Conservation (phyloP, 1,140 invertebrate genomes). For the Tetraneura akinire region DNA sequence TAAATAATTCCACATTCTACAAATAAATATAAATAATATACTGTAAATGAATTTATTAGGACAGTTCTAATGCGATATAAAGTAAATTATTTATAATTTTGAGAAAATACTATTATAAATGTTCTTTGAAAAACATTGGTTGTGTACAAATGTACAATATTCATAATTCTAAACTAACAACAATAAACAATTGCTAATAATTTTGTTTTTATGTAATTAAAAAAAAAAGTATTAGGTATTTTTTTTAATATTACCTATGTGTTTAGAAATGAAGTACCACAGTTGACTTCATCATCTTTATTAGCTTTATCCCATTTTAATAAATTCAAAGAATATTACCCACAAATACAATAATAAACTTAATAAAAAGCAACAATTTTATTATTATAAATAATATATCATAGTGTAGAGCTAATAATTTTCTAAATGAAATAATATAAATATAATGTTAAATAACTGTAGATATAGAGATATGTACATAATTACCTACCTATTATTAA, state of each 20-base stretch:
- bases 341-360: slow-evolving; percentile 2
- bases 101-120: not conserved
- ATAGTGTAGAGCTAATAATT: not conserved
- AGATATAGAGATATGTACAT: slow-evolving; percentile 10
- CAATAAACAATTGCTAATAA: not conserved
- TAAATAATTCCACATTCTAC: not conserved
- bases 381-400: not conserved
- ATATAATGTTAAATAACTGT: slow-evolving; percentile 1
- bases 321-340: not conserved
- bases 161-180: not conserved
- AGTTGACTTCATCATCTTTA: not conserved
- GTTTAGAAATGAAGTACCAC: not conserved
- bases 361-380: slow-evolving; percentile 16
- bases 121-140: not conserved
- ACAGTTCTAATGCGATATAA: not conserved
- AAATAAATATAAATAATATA: not conserved
- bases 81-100: no score
- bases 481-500: no score
- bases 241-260: no score
- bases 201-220: not conserved
- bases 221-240: not conserved
- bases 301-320: no score
- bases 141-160: no score
- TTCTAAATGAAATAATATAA: not conserved
- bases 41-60: not conserved